A percentile compares a stretch with the other conserved stretches of the same genome.
Conservation (phyloP, 92 coral and sea anemone species). For the Heliopora coerulea region DNA sequence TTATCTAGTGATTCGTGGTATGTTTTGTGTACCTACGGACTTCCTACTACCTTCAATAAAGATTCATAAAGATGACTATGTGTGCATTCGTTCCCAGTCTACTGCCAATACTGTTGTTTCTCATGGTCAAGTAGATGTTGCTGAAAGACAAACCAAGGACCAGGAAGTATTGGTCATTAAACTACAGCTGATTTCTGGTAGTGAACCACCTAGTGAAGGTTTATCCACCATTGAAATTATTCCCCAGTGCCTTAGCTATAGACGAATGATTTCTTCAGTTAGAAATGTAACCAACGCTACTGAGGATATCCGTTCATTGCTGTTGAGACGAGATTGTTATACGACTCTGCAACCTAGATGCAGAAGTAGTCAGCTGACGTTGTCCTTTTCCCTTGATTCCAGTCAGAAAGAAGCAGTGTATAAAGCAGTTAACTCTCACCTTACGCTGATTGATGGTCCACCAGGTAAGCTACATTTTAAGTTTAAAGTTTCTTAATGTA, state of each 20-base stretch:
- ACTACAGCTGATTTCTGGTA: conserved; percentile 34
- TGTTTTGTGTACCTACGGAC: conserved; percentile 7
- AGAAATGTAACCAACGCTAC: conserved; percentile 55
- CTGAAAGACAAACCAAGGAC: neutral
- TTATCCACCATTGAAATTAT: conserved; percentile 65
- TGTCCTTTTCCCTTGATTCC: conserved; percentile 54
- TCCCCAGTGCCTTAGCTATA: conserved; percentile 55
- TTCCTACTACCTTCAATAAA: neutral
- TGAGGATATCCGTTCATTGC: conserved; percentile 62
- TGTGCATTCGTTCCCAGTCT: conserved; percentile 5
- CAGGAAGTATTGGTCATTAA: conserved; percentile 15
- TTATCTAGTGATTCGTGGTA: conserved; percentile 10
- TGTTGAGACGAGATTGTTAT: conserved; percentile 63
- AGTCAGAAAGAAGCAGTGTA: conserved; percentile 73
- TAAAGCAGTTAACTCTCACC: conserved; percentile 64
- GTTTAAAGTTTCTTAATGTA: too few species aligned
- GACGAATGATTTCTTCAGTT: conserved; percentile 77
- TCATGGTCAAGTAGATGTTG: conserved; percentile 15
- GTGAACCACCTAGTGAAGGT: conserved; percentile 49
- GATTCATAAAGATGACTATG: conserved; percentile 29
- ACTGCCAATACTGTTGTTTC: neutral
- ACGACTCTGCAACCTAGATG: conserved; percentile 8
- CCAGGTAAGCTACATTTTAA: conserved; percentile 61
- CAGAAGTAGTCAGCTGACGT: conserved; percentile 9
- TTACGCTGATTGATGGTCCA: conserved; percentile 78